Percentiles rank a stretch among this genome's conserved stretches.
Evolutionary conservation across 30 jellyfish, hydroid and myxozoan species (phyloP).

Genomic region (Pelagia noctiluca): DNA sequence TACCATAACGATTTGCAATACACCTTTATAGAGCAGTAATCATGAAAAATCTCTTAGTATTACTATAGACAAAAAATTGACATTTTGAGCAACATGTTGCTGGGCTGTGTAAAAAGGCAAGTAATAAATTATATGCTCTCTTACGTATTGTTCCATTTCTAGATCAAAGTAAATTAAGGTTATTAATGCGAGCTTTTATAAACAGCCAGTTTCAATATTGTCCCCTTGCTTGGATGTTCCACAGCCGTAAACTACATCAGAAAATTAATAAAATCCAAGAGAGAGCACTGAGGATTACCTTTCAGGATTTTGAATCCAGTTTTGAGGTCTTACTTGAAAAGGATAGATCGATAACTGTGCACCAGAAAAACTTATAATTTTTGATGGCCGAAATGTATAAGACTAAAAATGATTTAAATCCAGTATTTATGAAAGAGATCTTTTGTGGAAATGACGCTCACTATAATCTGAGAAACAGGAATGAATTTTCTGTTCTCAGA

Average conservation of each 20-base stretch:
- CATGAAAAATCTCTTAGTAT: constrained; percentile 58
- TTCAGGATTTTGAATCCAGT: constrained; percentile 19
- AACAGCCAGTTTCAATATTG: constrained; percentile 44
- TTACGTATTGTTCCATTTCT: constrained; percentile 23
- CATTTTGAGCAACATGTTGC: constrained; percentile 4
- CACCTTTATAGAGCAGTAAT: constrained; percentile 4
- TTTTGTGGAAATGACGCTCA: background rate
- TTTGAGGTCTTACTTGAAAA: background rate
- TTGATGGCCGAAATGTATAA: constrained; percentile 33
- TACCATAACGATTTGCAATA: constrained; percentile 9
- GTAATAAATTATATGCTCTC: constrained; percentile 54
- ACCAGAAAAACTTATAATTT: constrained; percentile 1
- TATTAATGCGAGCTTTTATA: constrained; percentile 39
- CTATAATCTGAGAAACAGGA: constrained; percentile 8
- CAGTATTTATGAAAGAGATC: constrained; percentile 44
- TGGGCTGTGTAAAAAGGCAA: constrained; percentile 51
- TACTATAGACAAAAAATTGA: constrained; percentile 36
- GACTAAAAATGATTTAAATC: constrained; percentile 19
- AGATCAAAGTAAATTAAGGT: constrained; percentile 28
- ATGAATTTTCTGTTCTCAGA: constrained; percentile 4
- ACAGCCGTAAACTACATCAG: constrained; percentile 7
- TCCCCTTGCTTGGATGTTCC: constrained; percentile 52
- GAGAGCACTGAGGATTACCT: constrained; percentile 29
- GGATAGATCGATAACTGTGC: constrained; percentile 15
- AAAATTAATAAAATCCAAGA: constrained; percentile 5